phyloP scores from a whole-genome alignment of 2,797 vertebrate species.

The Peromyscus nudipes region DNA sequence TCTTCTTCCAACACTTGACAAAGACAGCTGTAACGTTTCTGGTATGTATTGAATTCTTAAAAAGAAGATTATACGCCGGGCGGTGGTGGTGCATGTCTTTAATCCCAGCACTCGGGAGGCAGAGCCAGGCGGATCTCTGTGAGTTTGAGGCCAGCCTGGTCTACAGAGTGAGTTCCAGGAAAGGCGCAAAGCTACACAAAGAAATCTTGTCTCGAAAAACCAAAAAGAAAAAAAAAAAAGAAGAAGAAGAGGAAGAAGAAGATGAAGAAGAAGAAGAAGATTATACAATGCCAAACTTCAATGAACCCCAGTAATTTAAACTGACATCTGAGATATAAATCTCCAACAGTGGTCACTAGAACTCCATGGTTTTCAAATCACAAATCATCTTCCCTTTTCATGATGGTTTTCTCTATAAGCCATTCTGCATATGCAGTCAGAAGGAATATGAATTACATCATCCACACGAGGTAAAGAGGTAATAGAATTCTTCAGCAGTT shows the following conservation, averaged over 20 bases:
- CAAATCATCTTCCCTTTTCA: background rate
- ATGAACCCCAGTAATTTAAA: background rate
- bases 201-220: too few species aligned
- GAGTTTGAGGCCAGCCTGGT: too few species aligned
- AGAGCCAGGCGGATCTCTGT: too few species aligned
- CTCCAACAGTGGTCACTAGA: background rate
- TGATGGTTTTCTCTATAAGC: background rate
- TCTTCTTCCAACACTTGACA: background rate
- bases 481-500: background rate
- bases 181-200: too few species aligned
- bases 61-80: background rate
- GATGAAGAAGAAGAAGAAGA: constrained; percentile 31
- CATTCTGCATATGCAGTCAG: background rate
- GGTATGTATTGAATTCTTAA: background rate
- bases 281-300: background rate
- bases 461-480: background rate
- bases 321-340: background rate
- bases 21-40: background rate
- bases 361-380: background rate
- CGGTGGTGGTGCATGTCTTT: too few species aligned
- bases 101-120: too few species aligned
- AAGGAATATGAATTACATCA: background rate
- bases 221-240: background rate
- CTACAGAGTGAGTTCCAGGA: too few species aligned
- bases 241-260: constrained; percentile 29